Percentiles rank a stretch among this genome's conserved stretches.
phyloP scores from a whole-genome alignment of 1,140 invertebrate species.

The Psix sp. region DNA sequence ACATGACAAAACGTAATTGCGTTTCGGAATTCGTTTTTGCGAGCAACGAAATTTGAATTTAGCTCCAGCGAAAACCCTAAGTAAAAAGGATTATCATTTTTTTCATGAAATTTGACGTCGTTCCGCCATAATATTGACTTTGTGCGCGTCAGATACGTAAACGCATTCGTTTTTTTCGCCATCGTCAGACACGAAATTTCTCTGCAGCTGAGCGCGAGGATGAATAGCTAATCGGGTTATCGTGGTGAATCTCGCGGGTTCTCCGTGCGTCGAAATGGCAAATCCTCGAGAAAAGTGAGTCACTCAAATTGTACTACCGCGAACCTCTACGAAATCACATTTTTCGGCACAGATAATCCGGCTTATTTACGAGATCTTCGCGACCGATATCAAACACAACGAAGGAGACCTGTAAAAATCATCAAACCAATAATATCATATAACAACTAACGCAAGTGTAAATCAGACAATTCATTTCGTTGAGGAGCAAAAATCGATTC shows the following conservation, averaged over 20 bases:
- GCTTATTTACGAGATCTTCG: constrained; percentile 41
- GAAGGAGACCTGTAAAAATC: too few relatives aligned
- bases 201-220: constrained; percentile 22
- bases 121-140: constrained; percentile 40
- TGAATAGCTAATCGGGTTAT: constrained; percentile 60
- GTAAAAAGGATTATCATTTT: constrained; percentile 10
- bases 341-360: constrained; percentile 57
- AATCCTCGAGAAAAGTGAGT: constrained; percentile 56
- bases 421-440: not conserved
- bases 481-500: too few relatives aligned
- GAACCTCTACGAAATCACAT: constrained; percentile 48
- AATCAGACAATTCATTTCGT: too few relatives aligned
- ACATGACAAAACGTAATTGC: constrained; percentile 8
- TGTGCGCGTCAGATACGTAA: constrained; percentile 20
- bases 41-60: too few relatives aligned
- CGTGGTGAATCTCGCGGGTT: constrained; percentile 40
- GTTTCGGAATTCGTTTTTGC: too few relatives aligned
- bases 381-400: constrained; percentile 33
- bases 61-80: not conserved
- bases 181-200: constrained; percentile 34
- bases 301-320: constrained; percentile 44
- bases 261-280: constrained; percentile 54
- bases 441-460: too few relatives aligned
- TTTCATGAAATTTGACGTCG: constrained; percentile 4
- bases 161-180: constrained; percentile 8